Evolutionary conservation across 2,888 invertebrate species (phyloP).

Genomic region (Zelleria hepariella): DNA sequence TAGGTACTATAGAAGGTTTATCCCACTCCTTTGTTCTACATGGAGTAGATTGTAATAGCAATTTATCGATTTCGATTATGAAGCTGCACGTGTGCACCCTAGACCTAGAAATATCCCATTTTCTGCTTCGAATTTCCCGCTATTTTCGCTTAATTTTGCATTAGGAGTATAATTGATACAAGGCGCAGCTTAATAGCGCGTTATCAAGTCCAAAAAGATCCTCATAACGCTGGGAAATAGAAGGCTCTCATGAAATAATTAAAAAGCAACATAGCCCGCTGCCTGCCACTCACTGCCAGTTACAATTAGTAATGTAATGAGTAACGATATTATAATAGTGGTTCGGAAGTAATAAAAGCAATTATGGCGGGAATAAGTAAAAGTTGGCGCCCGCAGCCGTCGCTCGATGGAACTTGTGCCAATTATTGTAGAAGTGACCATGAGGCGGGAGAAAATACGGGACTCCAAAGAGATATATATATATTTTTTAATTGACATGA

Average conservation of each 20-base stretch:
- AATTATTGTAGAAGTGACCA: slow-evolving; percentile 49
- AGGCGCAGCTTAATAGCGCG: too few relatives aligned
- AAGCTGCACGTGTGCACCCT: too few relatives aligned
- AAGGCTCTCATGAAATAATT: background rate
- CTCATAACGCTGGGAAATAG: too few relatives aligned
- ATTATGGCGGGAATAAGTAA: slow-evolving; percentile 57
- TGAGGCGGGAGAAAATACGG: slow-evolving; percentile 9
- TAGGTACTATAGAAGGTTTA: too few relatives aligned
- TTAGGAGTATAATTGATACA: too few relatives aligned
- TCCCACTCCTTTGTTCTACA: too few relatives aligned
- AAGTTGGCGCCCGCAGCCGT: slow-evolving; percentile 56
- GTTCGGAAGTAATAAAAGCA: slow-evolving; percentile 53
- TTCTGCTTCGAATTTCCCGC: too few relatives aligned
- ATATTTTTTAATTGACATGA: background rate
- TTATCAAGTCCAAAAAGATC: too few relatives aligned
- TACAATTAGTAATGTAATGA: slow-evolving; percentile 16
- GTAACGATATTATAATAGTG: slow-evolving; percentile 31
- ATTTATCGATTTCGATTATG: too few relatives aligned
- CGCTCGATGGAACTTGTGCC: slow-evolving; percentile 48
- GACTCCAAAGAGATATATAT: background rate
- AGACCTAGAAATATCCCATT: too few relatives aligned
- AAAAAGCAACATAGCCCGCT: background rate
- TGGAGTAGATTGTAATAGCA: too few relatives aligned
- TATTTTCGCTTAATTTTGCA: too few relatives aligned
- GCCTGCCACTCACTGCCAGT: background rate